Base-by-base conservation (phyloP, 2,797 vertebrate species). In the Sternarchorhynchus goeldii region DNA sequence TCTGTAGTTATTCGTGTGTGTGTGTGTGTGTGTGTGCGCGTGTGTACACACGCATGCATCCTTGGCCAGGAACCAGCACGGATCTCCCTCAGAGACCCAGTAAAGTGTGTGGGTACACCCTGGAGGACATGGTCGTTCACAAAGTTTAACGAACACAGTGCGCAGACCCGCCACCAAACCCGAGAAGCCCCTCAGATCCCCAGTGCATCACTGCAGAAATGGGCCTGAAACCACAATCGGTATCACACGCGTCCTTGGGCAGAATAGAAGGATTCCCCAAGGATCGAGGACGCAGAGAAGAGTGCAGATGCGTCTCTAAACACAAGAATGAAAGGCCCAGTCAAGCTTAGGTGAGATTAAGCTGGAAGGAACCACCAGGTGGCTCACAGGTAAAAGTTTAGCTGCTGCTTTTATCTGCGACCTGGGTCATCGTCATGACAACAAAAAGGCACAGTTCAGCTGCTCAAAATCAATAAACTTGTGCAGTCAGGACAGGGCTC, bases 391-490 rank as follows among this genome's bases (percentile, higher is more conserved):
- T 62, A 63, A 81, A 59, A 62, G 68, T 59, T 73, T 64, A 62
- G 34, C 36, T 2, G 31, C 65, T 45, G 68, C 55, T 73, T 75
- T 62, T 32, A 76, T 64, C 57, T 67, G 18, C 75, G 72, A 81
- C 78, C 76, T 80, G 62, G 68, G 59, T 76, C 41, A 32, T 75
- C 45, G 69, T 76, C 65, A 78, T 60, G 74, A 74, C 71, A 80
- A 86, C 84, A 25, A 7, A 25, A 17, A 73, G 21, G 16, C 58
- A 75, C 36, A 41, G 62, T 66, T 66, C 65, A 73, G 74, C 65
- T 18, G 34, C 31, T 65, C 56, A 62, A 76, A 62, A 76, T 82
- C 76, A 70, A 86, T 85, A 69, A 65, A 68, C 21, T 64, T 25
- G 53, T 57, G 63, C 81, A 0, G 32, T 76, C 71, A 79, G 60